These are phyloP conservation scores for Ephestia elutella DNA, from an alignment of 1,140 invertebrate genomes.

Conservation along the genomic window DNA sequence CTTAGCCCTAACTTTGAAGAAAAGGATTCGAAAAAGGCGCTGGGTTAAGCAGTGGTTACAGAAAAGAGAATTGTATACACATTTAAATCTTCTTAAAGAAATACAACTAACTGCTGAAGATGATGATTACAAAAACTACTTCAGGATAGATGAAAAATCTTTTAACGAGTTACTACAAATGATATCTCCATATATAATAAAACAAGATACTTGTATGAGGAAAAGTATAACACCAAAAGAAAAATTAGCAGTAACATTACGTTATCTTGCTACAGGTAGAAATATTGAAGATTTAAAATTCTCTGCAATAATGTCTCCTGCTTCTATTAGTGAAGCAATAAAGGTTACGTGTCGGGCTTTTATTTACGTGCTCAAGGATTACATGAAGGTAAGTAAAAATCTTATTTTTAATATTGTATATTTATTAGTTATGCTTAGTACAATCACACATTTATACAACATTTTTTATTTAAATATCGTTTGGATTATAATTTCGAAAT, in stretches of 20 bases:
- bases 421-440: too few species aligned
- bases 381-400: constrained; percentile 11
- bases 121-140: background rate
- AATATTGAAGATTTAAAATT: constrained; percentile 5
- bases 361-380: constrained; percentile 15
- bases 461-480: too few species aligned
- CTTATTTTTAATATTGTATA: too few species aligned
- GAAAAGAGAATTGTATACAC: background rate
- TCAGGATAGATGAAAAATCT: background rate
- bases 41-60: background rate
- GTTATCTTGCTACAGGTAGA: constrained; percentile 1
- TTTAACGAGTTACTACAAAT: background rate
- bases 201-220: constrained; percentile 7
- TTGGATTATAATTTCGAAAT: too few species aligned
- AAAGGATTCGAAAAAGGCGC: background rate
- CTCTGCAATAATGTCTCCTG: constrained; percentile 5
- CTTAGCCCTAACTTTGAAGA: too few species aligned
- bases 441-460: too few species aligned
- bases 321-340: constrained; percentile 9
- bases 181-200: background rate
- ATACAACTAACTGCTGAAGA: background rate
- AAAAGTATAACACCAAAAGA: constrained; percentile 3
- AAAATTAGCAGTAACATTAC: constrained; percentile 6
- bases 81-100: background rate
- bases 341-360: constrained; percentile 20